These are phyloP conservation scores for Embiotoca jacksoni DNA, from an alignment of 2,113 vertebrate genomes.

Conservation along the genomic window DNA sequence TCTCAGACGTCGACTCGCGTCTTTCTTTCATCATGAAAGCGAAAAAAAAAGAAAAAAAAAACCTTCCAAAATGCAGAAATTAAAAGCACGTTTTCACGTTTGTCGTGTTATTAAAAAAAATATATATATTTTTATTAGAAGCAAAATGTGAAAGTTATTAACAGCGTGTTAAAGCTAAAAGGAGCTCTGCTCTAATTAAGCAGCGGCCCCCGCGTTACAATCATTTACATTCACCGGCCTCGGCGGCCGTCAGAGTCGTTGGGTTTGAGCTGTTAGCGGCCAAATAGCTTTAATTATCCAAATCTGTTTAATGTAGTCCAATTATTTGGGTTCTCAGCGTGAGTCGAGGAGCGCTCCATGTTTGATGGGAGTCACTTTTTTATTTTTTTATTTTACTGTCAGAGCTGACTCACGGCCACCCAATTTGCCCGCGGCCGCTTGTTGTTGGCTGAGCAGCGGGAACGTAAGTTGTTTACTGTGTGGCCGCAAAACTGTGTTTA, in stretches of 20 bases:
- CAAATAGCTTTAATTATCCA: slow-evolving; percentile 22
- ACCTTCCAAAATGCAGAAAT: too few species aligned
- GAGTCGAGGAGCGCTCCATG: slow-evolving; percentile 35
- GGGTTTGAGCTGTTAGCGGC: slow-evolving; percentile 2
- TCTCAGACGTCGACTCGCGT: slow-evolving; percentile 3
- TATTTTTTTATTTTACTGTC: slow-evolving; percentile 48
- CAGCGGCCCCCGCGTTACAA: slow-evolving; percentile 13
- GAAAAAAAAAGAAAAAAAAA: not conserved
- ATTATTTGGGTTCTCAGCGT: slow-evolving; percentile 46
- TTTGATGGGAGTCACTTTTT: slow-evolving; percentile 29
- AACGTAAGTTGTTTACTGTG: slow-evolving; percentile 49
- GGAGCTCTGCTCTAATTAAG: slow-evolving; percentile 38
- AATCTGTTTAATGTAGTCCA: slow-evolving; percentile 49
- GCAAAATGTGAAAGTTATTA: slow-evolving; percentile 18
- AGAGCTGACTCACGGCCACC: slow-evolving; percentile 54
- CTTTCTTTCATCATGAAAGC: slow-evolving; percentile 16
- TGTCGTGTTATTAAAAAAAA: too few species aligned
- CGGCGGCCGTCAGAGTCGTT: slow-evolving; percentile 19
- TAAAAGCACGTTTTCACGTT: not conserved
- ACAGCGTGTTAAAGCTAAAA: slow-evolving; percentile 16
- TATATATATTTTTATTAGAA: not conserved
- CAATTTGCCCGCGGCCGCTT: slow-evolving; percentile 31
- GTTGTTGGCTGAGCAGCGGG: slow-evolving; percentile 31
- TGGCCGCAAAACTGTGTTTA: slow-evolving; percentile 16
- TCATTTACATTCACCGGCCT: slow-evolving; percentile 22